A percentile compares a stretch with the other conserved stretches of the same genome.
Evolutionary conservation across 2,888 invertebrate genomes (phyloP).

Genomic region (Cheilosia soror): DNA sequence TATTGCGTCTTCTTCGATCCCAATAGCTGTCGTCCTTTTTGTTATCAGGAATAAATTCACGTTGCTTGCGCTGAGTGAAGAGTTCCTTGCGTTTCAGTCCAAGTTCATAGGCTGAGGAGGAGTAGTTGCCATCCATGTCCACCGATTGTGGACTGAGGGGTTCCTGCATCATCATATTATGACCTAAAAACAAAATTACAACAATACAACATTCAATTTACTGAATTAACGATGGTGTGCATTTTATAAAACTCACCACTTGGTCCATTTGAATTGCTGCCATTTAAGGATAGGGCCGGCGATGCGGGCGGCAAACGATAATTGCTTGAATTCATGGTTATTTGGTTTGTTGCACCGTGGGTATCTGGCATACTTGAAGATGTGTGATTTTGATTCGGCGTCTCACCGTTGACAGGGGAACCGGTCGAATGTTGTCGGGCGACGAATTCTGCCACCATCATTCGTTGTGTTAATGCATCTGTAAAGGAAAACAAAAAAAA

Average conservation of each 20-base stretch:
- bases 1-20: slow-evolving; percentile 97
- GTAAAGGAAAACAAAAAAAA: slow-evolving; percentile 1
- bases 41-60: slow-evolving; percentile 98
- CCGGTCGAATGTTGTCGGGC: slow-evolving; percentile 90
- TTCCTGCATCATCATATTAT: slow-evolving; percentile 76
- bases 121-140: slow-evolving; percentile 84
- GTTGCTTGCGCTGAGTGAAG: slow-evolving; percentile 95
- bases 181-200: slow-evolving; percentile 23
- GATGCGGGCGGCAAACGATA: slow-evolving; percentile 82
- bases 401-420: slow-evolving; percentile 89
- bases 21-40: slow-evolving; percentile 99
- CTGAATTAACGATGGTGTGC: too few relatives aligned
- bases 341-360: slow-evolving; percentile 78
- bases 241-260: slow-evolving; percentile 78
- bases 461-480: slow-evolving; percentile 84
- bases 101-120: slow-evolving; percentile 73
- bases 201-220: background rate
- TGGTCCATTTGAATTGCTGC: slow-evolving; percentile 80
- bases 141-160: slow-evolving; percentile 83
- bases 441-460: slow-evolving; percentile 95
- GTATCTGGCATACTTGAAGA: slow-evolving; percentile 83
- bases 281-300: slow-evolving; percentile 84
- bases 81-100: slow-evolving; percentile 89
- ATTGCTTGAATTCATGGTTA: slow-evolving; percentile 77
- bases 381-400: slow-evolving; percentile 83